Evolutionary conservation across 2,113 vertebrate species (phyloP).

Genomic region (Trichomycterus rosablanca): DNA sequence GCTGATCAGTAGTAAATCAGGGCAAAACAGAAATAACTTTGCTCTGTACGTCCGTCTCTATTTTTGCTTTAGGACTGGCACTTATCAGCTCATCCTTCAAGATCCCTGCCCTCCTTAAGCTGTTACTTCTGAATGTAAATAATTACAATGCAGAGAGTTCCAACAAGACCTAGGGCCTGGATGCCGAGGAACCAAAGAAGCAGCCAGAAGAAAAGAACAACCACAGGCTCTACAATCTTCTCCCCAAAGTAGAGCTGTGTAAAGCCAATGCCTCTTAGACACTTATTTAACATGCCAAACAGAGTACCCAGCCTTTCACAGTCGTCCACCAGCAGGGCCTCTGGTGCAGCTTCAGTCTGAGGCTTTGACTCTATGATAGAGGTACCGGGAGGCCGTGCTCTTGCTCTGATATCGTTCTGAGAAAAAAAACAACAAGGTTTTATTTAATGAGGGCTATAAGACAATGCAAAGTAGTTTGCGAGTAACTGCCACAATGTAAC

Average conservation of each 20-base stretch:
- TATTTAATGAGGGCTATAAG: no score
- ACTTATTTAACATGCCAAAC: slow-evolving; percentile 94
- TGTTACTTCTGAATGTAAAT: slow-evolving; percentile 89
- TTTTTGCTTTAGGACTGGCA: not conserved
- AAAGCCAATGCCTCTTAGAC: slow-evolving; percentile 82
- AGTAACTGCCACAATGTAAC: no score
- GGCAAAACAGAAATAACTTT: slow-evolving; percentile 12
- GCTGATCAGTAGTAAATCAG: slow-evolving; percentile 7
- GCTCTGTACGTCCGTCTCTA: not conserved
- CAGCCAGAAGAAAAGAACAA: slow-evolving; percentile 88
- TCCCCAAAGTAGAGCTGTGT: slow-evolving; percentile 92
- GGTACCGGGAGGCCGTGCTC: not conserved
- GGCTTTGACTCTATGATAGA: slow-evolving; percentile 15
- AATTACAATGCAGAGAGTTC: slow-evolving; percentile 91
- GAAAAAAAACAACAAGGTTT: slow-evolving; percentile 1
- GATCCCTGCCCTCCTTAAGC: not conserved
- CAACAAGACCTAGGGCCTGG: slow-evolving; percentile 89
- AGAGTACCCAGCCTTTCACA: slow-evolving; percentile 91
- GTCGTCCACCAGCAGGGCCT: slow-evolving; percentile 71
- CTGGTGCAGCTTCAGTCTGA: slow-evolving; percentile 18
- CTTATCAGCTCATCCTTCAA: not conserved
- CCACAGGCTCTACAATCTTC: slow-evolving; percentile 87
- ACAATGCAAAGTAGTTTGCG: no score
- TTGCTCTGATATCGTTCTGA: slow-evolving; percentile 31
- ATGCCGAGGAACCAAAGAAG: slow-evolving; percentile 95